Conservation (phyloP, 1,140 invertebrate genomes). For the Drepana arcuata region DNA sequence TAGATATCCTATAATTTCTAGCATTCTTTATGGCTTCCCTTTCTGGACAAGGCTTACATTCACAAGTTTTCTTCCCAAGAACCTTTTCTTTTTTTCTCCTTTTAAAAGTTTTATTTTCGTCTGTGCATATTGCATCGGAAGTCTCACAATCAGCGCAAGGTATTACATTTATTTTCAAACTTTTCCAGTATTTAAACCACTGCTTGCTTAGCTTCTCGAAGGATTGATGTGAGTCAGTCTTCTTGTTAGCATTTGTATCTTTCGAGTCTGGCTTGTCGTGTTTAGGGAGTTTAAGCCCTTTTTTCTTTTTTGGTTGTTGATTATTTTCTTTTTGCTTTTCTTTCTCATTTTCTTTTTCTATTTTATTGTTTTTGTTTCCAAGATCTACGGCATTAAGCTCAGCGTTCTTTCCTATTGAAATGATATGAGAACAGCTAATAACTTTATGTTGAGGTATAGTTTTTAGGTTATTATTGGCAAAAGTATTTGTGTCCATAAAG, state of each 20-base stretch:
- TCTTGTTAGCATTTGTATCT: too few relatives aligned
- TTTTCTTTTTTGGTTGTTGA: slow-evolving; percentile 1
- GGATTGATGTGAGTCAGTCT: too few relatives aligned
- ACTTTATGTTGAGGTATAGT: too few relatives aligned
- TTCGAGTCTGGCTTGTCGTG: too few relatives aligned
- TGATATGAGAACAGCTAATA: too few relatives aligned
- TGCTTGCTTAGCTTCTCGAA: too few relatives aligned
- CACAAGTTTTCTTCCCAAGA: slow-evolving; percentile 3
- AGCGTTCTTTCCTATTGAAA: too few relatives aligned
- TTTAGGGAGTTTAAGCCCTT: background rate
- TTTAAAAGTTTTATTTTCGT: slow-evolving; percentile 20
- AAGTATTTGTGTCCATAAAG: too few relatives aligned
- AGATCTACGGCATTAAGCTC: too few relatives aligned
- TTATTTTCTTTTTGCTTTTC: background rate
- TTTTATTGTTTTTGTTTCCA: too few relatives aligned
- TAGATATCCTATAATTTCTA: slow-evolving; percentile 22
- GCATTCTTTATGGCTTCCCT: slow-evolving; percentile 11
- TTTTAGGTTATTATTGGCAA: too few relatives aligned
- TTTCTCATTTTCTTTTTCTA: slow-evolving; percentile 4
- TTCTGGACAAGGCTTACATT: too few relatives aligned
- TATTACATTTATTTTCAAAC: slow-evolving; percentile 2
- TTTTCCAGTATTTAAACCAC: slow-evolving; percentile 5
- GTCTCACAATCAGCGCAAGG: background rate
- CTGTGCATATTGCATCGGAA: background rate
- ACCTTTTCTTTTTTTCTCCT: slow-evolving; percentile 20